phyloP scores from a whole-genome alignment of 1,140 invertebrate genomes.

The Asobara japonica region DNA sequence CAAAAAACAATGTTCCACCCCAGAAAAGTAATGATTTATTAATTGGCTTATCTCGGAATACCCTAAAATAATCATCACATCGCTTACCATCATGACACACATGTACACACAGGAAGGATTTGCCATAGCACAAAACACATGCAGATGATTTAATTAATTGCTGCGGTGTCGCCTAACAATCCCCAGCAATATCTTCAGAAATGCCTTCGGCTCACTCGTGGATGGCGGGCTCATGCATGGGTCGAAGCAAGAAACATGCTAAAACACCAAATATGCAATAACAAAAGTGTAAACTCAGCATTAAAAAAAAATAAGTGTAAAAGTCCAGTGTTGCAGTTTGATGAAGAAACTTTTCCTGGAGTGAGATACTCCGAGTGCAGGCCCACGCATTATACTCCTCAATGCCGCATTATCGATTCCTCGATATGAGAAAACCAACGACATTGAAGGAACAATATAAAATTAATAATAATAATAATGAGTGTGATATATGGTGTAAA shows the following conservation, averaged over 20 bases:
- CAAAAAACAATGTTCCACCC: too few species aligned
- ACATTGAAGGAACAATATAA: neutral
- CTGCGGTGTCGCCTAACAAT: too few species aligned
- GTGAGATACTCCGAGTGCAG: neutral
- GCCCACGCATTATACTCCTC: neutral
- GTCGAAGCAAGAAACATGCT: slow-evolving; percentile 60
- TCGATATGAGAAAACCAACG: neutral
- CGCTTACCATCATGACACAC: slow-evolving; percentile 50
- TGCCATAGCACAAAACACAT: slow-evolving; percentile 45
- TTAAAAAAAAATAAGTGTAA: neutral
- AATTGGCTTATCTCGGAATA: slow-evolving; percentile 17
- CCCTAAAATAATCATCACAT: slow-evolving; percentile 29
- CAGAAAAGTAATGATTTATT: too few species aligned
- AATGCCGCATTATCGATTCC: neutral
- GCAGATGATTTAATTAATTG: too few species aligned
- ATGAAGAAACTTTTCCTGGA: neutral
- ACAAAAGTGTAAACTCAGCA: slow-evolving; percentile 39
- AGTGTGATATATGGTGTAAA: neutral
- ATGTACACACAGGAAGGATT: neutral
- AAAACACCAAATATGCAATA: slow-evolving; percentile 51
- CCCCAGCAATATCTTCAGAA: slow-evolving; percentile 46
- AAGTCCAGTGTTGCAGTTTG: neutral
- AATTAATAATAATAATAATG: neutral
- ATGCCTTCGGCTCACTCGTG: slow-evolving; percentile 49
- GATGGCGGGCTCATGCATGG: slow-evolving; percentile 54